These are phyloP conservation scores for Cylloceria caligata DNA, from an alignment of 2,888 invertebrate genomes.

Conservation along the genomic window DNA sequence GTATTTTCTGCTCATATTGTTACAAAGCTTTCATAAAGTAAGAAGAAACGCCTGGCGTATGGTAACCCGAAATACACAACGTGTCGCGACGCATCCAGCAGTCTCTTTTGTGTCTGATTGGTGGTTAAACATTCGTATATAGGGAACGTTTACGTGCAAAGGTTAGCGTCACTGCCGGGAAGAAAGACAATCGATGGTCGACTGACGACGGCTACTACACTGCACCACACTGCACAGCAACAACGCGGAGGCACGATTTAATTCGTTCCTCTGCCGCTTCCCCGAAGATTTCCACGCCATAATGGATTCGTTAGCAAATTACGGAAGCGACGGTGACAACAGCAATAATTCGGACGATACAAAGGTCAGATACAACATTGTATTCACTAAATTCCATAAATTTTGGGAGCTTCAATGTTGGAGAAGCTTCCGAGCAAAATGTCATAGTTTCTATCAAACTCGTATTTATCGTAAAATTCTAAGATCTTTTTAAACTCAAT, in stretches of 20 bases:
- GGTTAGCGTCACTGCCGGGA: slow-evolving; percentile 32
- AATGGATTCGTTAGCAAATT: slow-evolving; percentile 92
- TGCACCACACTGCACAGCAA: slow-evolving; percentile 35
- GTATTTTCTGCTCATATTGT: too few species aligned
- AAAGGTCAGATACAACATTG: slow-evolving; percentile 75
- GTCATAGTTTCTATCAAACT: not conserved
- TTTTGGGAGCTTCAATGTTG: not conserved
- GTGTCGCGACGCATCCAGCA: not conserved
- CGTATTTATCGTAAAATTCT: not conserved
- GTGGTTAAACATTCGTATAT: not conserved
- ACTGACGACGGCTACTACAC: slow-evolving; percentile 28
- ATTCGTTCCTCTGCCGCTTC: slow-evolving; percentile 40
- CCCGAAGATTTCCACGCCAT: slow-evolving; percentile 67
- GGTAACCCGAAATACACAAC: not conserved
- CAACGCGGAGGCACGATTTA: slow-evolving; percentile 55
- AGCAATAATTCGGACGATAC: slow-evolving; percentile 81
- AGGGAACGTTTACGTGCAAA: slow-evolving; percentile 14
- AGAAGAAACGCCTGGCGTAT: not conserved
- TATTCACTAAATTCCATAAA: not conserved
- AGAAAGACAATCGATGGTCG: slow-evolving; percentile 53
- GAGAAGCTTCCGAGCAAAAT: not conserved
- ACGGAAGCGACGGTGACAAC: slow-evolving; percentile 92
- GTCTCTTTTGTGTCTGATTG: slow-evolving; percentile 13
- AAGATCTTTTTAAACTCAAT: not conserved
- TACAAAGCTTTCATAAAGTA: too few species aligned